These are phyloP conservation scores for Drosophila malerkotliana DNA, from an alignment of 1,140 invertebrate genomes.

Conservation along the genomic window DNA sequence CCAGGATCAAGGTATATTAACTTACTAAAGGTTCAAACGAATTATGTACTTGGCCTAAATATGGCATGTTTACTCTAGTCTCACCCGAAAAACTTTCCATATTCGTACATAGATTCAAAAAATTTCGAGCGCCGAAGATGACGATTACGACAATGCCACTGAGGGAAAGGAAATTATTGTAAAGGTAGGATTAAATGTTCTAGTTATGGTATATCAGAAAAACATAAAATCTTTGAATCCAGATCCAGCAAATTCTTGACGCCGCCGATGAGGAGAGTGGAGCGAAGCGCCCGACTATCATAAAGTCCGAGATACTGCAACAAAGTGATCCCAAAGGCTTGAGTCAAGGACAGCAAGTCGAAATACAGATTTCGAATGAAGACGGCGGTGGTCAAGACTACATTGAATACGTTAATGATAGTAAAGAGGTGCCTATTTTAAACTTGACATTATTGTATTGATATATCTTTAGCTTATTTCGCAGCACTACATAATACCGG, in stretches of 20 bases:
- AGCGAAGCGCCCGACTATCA: not conserved
- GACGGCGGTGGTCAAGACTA: not conserved
- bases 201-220: not conserved
- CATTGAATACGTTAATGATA: conserved; percentile 15
- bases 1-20: conserved; percentile 11
- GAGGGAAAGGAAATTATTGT: conserved; percentile 43
- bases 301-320: conserved; percentile 2
- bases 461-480: not conserved
- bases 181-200: conserved; percentile 11
- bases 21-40: too few species aligned
- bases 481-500: conserved; percentile 13
- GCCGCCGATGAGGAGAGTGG: not conserved
- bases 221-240: too few species aligned
- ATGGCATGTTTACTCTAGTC: not conserved
- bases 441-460: not conserved
- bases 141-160: not conserved
- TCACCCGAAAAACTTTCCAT: not conserved
- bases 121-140: conserved; percentile 7
- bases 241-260: conserved; percentile 37
- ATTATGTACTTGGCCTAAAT: not conserved
- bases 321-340: not conserved
- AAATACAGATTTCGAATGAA: conserved; percentile 13
- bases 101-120: conserved; percentile 16
- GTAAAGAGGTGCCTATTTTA: conserved; percentile 24
- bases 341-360: conserved; percentile 5